Conservation (phyloP, 2,113 vertebrate genomes). For the Athene noctua region DNA sequence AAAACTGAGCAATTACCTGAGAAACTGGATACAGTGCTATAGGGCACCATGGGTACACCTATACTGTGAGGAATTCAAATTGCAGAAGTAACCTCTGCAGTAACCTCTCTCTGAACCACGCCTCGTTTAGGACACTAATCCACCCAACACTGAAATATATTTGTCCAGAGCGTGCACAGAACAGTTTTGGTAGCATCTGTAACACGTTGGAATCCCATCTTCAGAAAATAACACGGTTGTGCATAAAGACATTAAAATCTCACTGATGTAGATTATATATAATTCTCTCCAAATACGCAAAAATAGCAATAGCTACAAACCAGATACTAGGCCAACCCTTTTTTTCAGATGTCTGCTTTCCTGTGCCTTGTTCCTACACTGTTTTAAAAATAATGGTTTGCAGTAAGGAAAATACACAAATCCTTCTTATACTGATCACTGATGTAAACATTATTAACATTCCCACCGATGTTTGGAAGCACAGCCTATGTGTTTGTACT, state of each 20-base stretch:
- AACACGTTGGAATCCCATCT: rapidly evolving
- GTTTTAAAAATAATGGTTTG: slow-evolving; percentile 38
- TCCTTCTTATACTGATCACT: background rate
- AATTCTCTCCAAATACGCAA: background rate
- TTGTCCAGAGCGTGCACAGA: background rate
- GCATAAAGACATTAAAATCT: background rate
- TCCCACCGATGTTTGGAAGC: background rate
- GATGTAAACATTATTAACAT: background rate
- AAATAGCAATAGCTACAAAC: background rate
- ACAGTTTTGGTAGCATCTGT: background rate
- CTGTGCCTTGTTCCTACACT: slow-evolving; percentile 7
- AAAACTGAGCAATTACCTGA: background rate
- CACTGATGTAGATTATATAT: background rate
- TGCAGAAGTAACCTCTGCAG: background rate
- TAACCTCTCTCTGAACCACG: background rate
- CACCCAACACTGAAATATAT: rapidly evolving
- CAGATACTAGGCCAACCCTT: background rate
- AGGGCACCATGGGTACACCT: background rate
- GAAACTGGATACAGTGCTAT: background rate
- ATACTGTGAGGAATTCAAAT: background rate
- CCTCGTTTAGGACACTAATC: background rate
- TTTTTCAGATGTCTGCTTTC: background rate
- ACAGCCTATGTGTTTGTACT: slow-evolving; percentile 11
- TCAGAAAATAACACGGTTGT: background rate
- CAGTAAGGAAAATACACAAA: background rate